Conservation (phyloP, 2,113 vertebrate species). For the Anthoscopus minutus region DNA sequence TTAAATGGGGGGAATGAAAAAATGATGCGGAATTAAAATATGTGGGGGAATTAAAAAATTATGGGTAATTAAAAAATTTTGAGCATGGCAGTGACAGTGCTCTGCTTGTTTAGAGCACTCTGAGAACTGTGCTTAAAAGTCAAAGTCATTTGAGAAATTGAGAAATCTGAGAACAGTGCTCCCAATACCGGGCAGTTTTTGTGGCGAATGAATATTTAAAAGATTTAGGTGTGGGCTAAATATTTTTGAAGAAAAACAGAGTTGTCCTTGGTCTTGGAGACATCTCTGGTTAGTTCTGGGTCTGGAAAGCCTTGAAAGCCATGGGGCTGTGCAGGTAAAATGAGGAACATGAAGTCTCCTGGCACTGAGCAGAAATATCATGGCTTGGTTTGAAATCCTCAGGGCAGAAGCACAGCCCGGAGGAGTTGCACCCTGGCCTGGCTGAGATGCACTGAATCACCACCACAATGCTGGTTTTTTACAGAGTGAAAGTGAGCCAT, state of each 20-base stretch:
- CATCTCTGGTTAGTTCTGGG: not conserved
- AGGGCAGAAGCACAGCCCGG: not conserved
- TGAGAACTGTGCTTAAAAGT: not conserved
- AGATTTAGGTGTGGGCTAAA: not conserved
- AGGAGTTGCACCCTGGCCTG: not conserved
- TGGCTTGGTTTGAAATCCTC: not conserved
- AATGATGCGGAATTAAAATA: too few species aligned
- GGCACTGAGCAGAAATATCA: not conserved
- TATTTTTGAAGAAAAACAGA: not conserved
- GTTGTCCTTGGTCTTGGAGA: not conserved
- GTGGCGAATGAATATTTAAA: not conserved
- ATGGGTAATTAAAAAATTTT: too few species aligned
- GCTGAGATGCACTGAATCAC: not conserved
- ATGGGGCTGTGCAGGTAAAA: not conserved
- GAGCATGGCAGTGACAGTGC: not conserved
- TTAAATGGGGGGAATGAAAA: too few species aligned
- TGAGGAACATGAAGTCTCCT: not conserved
- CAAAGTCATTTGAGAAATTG: too few species aligned
- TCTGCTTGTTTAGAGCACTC: not conserved
- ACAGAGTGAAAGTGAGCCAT: not conserved
- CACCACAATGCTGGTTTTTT: fast-evolving
- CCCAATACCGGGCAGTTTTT: not conserved
- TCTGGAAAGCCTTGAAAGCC: not conserved
- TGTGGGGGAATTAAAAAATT: too few species aligned
- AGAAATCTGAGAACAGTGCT: too few species aligned